Evolutionary conservation across 2,888 invertebrate species (phyloP).

Genomic region (Eupithecia vulgata): DNA sequence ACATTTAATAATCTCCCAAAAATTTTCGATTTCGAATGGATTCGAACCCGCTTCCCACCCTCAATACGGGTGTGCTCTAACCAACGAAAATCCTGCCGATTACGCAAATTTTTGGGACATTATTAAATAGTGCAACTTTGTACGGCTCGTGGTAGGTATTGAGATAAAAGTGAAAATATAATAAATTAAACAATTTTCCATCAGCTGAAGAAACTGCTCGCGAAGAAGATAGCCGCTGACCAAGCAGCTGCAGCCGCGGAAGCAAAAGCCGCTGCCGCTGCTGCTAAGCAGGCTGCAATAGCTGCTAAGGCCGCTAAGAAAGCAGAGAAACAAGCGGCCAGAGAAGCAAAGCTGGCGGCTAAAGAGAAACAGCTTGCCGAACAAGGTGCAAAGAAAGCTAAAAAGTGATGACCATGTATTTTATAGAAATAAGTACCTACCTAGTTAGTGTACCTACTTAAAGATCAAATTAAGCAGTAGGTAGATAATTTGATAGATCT

Average conservation of each 20-base stretch:
- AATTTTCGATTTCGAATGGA: too few species aligned
- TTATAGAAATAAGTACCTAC: not conserved
- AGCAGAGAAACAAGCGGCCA: conserved; percentile 18
- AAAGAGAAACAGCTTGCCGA: not conserved
- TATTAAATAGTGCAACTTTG: too few species aligned
- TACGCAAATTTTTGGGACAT: too few species aligned
- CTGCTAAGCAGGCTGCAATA: not conserved
- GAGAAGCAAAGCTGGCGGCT: not conserved
- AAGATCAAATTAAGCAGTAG: not conserved
- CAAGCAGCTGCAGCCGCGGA: conserved; percentile 3
- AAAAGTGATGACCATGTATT: not conserved
- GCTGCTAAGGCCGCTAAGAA: conserved; percentile 17
- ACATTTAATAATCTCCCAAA: too few species aligned
- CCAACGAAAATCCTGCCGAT: too few species aligned
- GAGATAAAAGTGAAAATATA: not conserved
- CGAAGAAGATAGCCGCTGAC: conserved; percentile 26
- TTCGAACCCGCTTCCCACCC: too few species aligned
- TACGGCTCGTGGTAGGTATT: too few species aligned
- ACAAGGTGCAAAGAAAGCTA: not conserved
- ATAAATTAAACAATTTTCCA: not conserved
- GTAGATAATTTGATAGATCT: not conserved
- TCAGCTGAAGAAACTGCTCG: conserved; percentile 30
- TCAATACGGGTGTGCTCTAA: too few species aligned
- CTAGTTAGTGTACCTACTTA: not conserved
- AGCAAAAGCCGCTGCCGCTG: not conserved